Percentiles rank a stretch among this genome's conserved stretches.
phyloP scores from a whole-genome alignment of 2,888 invertebrate genomes.

The Encarsia formosa region DNA sequence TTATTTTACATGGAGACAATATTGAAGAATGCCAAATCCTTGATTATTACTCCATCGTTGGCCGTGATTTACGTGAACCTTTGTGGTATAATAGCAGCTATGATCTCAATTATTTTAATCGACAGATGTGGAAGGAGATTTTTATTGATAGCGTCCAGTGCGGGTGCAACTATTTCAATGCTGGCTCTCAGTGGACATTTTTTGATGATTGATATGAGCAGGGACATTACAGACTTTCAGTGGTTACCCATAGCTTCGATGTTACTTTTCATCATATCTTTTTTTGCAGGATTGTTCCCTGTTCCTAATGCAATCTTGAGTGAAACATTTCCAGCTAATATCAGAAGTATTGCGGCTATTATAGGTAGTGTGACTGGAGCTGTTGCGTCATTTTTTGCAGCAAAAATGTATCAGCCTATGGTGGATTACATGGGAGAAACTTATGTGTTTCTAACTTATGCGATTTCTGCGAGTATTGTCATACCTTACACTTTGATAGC shows the following conservation, averaged over 20 bases:
- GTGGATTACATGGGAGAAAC: conserved; percentile 31
- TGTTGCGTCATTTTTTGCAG: conserved; percentile 35
- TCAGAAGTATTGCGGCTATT: conserved; percentile 38
- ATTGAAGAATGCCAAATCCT: conserved; percentile 33
- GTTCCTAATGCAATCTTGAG: conserved; percentile 38
- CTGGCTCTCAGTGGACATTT: conserved; percentile 26
- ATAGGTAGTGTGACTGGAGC: conserved; percentile 33
- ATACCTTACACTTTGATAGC: conserved; percentile 17
- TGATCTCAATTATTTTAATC: conserved; percentile 34
- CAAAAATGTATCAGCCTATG: conserved; percentile 37
- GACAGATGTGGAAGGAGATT: conserved; percentile 41
- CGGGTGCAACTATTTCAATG: conserved; percentile 33
- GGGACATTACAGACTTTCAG: conserved; percentile 1
- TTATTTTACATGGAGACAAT: conserved; percentile 44
- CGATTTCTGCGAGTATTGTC: conserved; percentile 23
- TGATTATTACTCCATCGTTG: conserved; percentile 33
- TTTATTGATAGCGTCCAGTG: conserved; percentile 36
- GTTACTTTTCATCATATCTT: conserved; percentile 13
- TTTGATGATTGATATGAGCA: conserved; percentile 17
- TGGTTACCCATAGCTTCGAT: conserved; percentile 14
- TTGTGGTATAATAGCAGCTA: conserved; percentile 32
- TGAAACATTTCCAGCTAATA: conserved; percentile 38
- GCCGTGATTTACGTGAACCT: conserved; percentile 38
- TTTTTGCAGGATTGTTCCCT: conserved; percentile 28
- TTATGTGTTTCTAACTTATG: conserved; percentile 38